Base-by-base conservation (phyloP, 2,797 vertebrate species). In the Manis crassicaudata region DNA sequence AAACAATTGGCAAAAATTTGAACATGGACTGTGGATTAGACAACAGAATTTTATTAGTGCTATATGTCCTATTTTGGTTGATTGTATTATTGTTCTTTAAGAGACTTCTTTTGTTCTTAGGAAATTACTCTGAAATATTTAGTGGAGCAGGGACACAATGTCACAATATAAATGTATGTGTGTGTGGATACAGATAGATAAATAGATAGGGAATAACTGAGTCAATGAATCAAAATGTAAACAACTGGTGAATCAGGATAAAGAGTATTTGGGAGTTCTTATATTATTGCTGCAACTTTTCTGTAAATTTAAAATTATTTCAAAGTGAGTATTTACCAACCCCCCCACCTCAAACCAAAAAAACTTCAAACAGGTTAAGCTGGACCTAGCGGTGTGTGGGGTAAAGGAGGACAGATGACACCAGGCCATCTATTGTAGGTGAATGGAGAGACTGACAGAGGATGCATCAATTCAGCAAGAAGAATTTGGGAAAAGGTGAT, bases 291-390 rank as follows among this genome's bases (percentile, higher is more conserved):
- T 76, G 40, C 3, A 85, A 81, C 63, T 88, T 92, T 79, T 90
- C 73, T 86, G n/a, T 79, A 54, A 86, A 92, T 70, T 14, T 81
- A 12, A 92, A 95, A 93, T 94, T 46, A 91, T 50, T 94, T 93
- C 35, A 80, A 87, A 77, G 65, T 40, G 75, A 88, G 92, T 52
- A 32, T 62, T 46, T 88, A 72, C 35, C 29, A 76, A 18, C 12
- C 60, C 46, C n/a, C 29, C 50, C 23, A 3, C 18, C 5, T 16
- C 25, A n/a, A 43, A 54, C 7, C 52, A 80, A 83, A 73, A 68
- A 43, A 62, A 37, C 23, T 5, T 32, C n/a, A 68, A 29, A 50
- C 17, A 90, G 43, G 35, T 67, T 60, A 81, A 87, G 52, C 50
- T 63, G 46, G 29, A 29, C 60, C 29, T 62, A 73, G 76, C 40